phyloP scores from a whole-genome alignment of 1,140 invertebrate species.

The Drosophila insularis region DNA sequence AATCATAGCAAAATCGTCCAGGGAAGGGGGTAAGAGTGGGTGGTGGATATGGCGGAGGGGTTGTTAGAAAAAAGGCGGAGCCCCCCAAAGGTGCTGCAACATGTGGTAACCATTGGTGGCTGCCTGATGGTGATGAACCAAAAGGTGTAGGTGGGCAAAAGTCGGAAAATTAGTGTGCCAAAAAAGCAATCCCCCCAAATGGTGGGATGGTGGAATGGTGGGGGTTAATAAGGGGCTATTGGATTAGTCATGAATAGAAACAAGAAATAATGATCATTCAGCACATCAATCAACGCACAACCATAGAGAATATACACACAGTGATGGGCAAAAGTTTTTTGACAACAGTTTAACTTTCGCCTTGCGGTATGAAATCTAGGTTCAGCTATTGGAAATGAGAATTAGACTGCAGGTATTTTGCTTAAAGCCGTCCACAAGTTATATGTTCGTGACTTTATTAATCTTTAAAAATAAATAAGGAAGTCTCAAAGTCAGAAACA shows the following conservation, averaged over 20 bases:
- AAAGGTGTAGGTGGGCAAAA: conserved; percentile 47
- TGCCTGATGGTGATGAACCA: neutral
- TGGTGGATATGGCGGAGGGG: neutral
- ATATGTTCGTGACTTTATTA: no score
- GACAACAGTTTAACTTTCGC: no score
- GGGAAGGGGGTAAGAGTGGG: neutral
- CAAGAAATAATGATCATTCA: conserved; percentile 77
- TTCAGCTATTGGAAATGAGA: no score
- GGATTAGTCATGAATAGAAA: conserved; percentile 48
- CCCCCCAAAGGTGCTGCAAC: neutral
- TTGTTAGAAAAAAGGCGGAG: neutral
- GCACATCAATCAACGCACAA: conserved; percentile 71
- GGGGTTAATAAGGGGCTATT: neutral
- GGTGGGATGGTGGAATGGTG: no score
- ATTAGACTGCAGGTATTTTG: no score
- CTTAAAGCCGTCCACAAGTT: no score
- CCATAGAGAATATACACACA: conserved; percentile 23
- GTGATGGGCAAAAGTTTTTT: no score
- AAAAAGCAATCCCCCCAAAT: conserved; percentile 55
- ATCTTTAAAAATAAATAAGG: no score
- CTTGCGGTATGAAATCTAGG: no score
- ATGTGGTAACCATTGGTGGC: neutral
- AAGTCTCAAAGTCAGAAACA: no score
- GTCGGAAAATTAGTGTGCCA: conserved; percentile 62
- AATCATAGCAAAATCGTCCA: conserved; percentile 55